A percentile compares a stretch with the other conserved stretches of the same genome.
Evolutionary conservation across 1,140 invertebrate genomes (phyloP).

Genomic region (Calliphora vicina): DNA sequence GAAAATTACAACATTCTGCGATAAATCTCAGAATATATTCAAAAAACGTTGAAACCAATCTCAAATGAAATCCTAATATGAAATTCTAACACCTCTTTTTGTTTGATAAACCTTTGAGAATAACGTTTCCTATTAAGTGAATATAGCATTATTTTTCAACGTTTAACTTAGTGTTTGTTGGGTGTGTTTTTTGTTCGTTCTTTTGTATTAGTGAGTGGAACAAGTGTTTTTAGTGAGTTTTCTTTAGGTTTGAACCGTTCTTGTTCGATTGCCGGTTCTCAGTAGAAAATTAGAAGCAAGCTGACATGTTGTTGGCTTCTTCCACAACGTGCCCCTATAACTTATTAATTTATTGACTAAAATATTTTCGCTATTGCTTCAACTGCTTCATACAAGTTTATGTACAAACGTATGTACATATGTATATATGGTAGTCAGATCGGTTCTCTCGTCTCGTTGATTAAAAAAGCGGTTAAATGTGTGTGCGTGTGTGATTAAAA

Average conservation of each 20-base stretch:
- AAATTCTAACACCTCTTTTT: too few species aligned
- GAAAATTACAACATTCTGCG: too few species aligned
- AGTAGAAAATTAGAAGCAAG: slow-evolving; percentile 23
- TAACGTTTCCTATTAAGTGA: too few species aligned
- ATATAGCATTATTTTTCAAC: too few species aligned
- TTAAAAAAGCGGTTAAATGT: neutral
- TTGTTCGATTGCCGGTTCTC: slow-evolving; percentile 6
- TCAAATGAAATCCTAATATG: too few species aligned
- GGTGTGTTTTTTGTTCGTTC: neutral
- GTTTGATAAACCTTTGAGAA: too few species aligned
- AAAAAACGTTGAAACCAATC: too few species aligned
- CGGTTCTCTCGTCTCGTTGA: neutral
- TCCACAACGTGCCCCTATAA: neutral
- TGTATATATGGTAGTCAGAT: neutral
- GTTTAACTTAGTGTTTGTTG: neutral
- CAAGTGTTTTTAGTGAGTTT: neutral
- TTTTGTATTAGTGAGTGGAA: neutral
- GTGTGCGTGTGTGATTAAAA: slow-evolving; percentile 5
- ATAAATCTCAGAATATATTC: too few species aligned
- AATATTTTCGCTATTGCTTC: too few species aligned
- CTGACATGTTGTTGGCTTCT: slow-evolving; percentile 23
- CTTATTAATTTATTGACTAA: neutral
- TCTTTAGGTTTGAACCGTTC: slow-evolving; percentile 17
- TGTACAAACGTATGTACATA: too few species aligned
- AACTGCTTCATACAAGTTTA: too few species aligned